phyloP scores from a whole-genome alignment of 2,888 invertebrate genomes.

The Lathronympha strigana region DNA sequence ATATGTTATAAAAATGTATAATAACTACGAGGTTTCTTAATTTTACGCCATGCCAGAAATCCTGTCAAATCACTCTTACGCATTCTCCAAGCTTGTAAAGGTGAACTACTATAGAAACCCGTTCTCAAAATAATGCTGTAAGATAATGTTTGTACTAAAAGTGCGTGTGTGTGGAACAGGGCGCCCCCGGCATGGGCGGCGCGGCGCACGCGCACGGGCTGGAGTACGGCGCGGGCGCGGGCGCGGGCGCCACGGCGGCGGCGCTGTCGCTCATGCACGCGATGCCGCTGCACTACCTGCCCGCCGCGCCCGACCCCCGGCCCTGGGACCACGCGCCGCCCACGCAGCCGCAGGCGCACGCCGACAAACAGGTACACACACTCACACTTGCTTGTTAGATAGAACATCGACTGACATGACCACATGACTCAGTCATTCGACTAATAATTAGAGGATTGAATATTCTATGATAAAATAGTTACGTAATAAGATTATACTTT shows the following conservation, averaged over 20 bases:
- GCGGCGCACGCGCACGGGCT: slow-evolving; percentile 44
- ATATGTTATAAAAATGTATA: not conserved
- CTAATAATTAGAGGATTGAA: too few species aligned
- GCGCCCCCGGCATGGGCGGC: slow-evolving; percentile 41
- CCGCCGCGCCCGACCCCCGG: slow-evolving; percentile 49
- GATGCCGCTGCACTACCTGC: slow-evolving; percentile 78
- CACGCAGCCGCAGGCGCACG: slow-evolving; percentile 54
- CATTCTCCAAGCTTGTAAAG: too few species aligned
- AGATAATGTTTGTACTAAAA: not conserved
- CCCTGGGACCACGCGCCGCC: slow-evolving; percentile 47
- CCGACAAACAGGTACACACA: slow-evolving; percentile 57
- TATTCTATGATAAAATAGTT: too few species aligned
- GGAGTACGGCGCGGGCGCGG: slow-evolving; percentile 43
- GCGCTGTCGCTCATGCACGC: slow-evolving; percentile 76
- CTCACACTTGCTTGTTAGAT: not conserved
- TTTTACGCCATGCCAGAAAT: too few species aligned
- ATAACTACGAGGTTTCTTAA: too few species aligned
- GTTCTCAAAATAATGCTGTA: too few species aligned
- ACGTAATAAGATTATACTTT: too few species aligned
- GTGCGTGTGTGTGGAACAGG: not conserved
- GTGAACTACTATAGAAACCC: too few species aligned
- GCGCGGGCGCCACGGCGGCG: slow-evolving; percentile 50
- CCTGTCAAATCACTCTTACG: too few species aligned
- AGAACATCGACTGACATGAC: too few species aligned
- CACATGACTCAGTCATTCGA: too few species aligned